Percentiles rank a stretch among this genome's conserved stretches.
phyloP scores from a whole-genome alignment of 2,888 invertebrate species.

The Eupithecia abbreviata region DNA sequence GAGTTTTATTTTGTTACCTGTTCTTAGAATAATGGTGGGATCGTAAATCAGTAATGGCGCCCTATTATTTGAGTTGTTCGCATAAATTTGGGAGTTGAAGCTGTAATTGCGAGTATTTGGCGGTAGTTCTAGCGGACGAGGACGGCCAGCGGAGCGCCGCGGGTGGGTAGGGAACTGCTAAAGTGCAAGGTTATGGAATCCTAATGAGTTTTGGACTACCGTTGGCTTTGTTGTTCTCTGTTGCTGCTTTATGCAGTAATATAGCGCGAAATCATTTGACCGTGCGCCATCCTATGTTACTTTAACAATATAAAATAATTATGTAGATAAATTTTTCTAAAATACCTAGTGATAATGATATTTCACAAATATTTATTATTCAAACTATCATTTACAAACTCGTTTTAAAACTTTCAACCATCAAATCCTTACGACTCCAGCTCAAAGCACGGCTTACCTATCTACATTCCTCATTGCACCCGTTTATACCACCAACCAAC shows the following conservation, averaged over 20 bases:
- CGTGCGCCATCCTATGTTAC: neutral
- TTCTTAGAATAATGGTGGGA: slow-evolving; percentile 72
- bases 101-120: slow-evolving; percentile 59
- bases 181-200: slow-evolving; percentile 36
- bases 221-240: slow-evolving; percentile 4
- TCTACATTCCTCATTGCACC: neutral
- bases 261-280: neutral
- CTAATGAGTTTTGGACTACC: slow-evolving; percentile 26
- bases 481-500: neutral
- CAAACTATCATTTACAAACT: neutral
- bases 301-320: neutral
- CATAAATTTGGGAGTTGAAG: slow-evolving; percentile 65
- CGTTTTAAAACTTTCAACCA: neutral
- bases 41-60: slow-evolving; percentile 79
- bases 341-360: neutral
- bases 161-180: slow-evolving; percentile 55
- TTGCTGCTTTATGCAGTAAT: neutral
- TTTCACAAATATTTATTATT: too few relatives aligned
- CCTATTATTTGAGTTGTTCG: slow-evolving; percentile 78
- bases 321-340: neutral
- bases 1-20: slow-evolving; percentile 72
- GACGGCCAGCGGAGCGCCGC: slow-evolving; percentile 55
- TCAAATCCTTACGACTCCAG: neutral
- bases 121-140: slow-evolving; percentile 47
- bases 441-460: neutral